Percentiles rank a stretch among this genome's conserved stretches.
Conservation (phyloP, 2,113 vertebrate genomes). For the Pheucticus melanocephalus region DNA sequence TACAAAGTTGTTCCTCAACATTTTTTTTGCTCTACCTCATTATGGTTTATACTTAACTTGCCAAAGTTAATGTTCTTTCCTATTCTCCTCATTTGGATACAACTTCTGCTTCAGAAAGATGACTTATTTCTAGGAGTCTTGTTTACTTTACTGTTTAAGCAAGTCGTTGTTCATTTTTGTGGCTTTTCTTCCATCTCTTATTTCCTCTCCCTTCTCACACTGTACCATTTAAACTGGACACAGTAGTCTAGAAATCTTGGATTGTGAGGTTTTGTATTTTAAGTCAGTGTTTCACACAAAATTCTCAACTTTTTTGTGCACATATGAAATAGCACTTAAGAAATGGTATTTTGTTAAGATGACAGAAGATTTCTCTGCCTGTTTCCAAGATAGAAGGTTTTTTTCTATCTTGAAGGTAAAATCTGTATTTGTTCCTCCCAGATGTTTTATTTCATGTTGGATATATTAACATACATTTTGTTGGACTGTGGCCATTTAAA, state of each 20-base stretch:
- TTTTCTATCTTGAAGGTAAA: not conserved
- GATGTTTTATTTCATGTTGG: slow-evolving; percentile 19
- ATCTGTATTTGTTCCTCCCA: slow-evolving; percentile 6
- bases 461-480: not conserved
- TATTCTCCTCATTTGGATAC: slow-evolving; percentile 18
- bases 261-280: not conserved
- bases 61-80: slow-evolving; percentile 29
- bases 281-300: not conserved
- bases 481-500: slow-evolving; percentile 1
- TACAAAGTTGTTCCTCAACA: slow-evolving; percentile 12
- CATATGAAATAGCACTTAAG: not conserved
- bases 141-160: slow-evolving; percentile 30
- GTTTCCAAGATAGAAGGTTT: not conserved
- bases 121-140: slow-evolving; percentile 26
- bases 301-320: not conserved
- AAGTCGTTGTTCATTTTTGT: not conserved
- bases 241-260: not conserved
- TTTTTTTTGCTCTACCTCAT: slow-evolving; percentile 23
- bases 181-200: not conserved
- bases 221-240: not conserved
- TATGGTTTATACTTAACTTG: slow-evolving; percentile 44
- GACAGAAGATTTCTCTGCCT: not conserved
- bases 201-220: not conserved
- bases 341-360: not conserved
- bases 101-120: slow-evolving; percentile 20